Evolutionary conservation across 92 coral and sea anemone genomes (phyloP).

Genomic region (Parazoanthus darwini): DNA sequence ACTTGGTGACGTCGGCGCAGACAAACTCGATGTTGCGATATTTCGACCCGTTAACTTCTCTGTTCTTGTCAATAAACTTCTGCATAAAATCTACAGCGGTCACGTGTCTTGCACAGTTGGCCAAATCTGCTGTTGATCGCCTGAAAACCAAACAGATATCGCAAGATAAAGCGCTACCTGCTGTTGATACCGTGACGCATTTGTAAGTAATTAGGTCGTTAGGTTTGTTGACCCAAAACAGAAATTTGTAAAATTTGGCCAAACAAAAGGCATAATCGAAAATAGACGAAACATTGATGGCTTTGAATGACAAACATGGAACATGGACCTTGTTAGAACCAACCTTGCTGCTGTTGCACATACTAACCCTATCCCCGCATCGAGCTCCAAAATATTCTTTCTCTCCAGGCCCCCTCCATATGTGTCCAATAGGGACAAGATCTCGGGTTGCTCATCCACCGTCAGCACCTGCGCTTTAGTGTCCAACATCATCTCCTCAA

Average conservation of each 20-base stretch:
- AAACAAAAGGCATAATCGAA: no score
- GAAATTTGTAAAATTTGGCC: no score
- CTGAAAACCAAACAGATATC: conserved; percentile 33
- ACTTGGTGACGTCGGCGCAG: conserved; percentile 78
- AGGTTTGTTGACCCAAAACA: no score
- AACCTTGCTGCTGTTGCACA: no score
- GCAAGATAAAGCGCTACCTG: no score
- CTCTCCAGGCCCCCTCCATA: conserved; percentile 46
- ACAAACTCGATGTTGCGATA: conserved; percentile 64
- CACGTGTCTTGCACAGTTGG: conserved; percentile 63
- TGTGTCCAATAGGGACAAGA: conserved; percentile 56
- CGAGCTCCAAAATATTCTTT: conserved; percentile 69
- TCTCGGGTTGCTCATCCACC: conserved; percentile 71
- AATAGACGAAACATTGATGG: no score
- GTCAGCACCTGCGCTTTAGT: conserved; percentile 65
- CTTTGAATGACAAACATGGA: no score
- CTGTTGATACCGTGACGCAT: no score
- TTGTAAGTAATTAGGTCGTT: no score
- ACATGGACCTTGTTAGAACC: no score
- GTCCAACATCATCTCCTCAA: conserved; percentile 83
- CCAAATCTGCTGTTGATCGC: conserved; percentile 76
- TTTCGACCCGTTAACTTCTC: conserved; percentile 63
- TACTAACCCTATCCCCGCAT: conserved; percentile 82
- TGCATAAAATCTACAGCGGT: conserved; percentile 87
- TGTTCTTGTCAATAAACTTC: conserved; percentile 70